Evolutionary conservation across 2,888 invertebrate genomes (phyloP), one percentile per base, ranked within the genome.

Genomic region (Orgyia antiqua): DNA sequence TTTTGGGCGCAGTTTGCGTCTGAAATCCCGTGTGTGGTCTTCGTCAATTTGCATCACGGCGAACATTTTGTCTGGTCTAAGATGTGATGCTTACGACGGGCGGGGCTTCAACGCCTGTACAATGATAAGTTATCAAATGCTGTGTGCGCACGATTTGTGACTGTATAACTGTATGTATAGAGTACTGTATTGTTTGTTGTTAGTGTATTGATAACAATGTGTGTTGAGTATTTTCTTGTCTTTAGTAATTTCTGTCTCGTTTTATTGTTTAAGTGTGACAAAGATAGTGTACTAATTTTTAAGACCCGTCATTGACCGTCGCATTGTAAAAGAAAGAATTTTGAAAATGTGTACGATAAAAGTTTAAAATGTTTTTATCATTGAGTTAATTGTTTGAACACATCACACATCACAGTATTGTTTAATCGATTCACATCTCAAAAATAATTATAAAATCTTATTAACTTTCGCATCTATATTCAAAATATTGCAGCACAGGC

Each of bases 21-120:
- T 90, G 88, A 93, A 93, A 89, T 93, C 93, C 86, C 93, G 89
- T 82, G 92, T 90, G 88, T 93, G 91, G 87, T 93, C 93, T 88
- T 94, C 94, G 89, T 94, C 94, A 86, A 93, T 93, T 90, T 93
- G 93, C 93, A 94, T 94, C 90, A 94, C 93, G 88, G 94, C 93
- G 89, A 93, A 94, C 94, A 94, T 94, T 89, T 89, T 92, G 89
- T 82, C 74, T 75, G 82, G 62, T 58, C 76, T 73, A 15, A 15
- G 15, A 15, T 15, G 77, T 78, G 80, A 73, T 78, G 82, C 77
- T 80, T 65, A 65, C 66, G 71, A 65, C 71, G 77, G 78, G 83
- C 83, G 80, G 82, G 82, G 82, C 84, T 76, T 75, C 72, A 66
- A 69, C 74, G 80, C 78, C 79, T 82, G 75, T 65, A 61, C 61